These are phyloP conservation scores for Nycticryphes semicollaris DNA, from an alignment of 2,113 vertebrate genomes.

Conservation along the genomic window DNA sequence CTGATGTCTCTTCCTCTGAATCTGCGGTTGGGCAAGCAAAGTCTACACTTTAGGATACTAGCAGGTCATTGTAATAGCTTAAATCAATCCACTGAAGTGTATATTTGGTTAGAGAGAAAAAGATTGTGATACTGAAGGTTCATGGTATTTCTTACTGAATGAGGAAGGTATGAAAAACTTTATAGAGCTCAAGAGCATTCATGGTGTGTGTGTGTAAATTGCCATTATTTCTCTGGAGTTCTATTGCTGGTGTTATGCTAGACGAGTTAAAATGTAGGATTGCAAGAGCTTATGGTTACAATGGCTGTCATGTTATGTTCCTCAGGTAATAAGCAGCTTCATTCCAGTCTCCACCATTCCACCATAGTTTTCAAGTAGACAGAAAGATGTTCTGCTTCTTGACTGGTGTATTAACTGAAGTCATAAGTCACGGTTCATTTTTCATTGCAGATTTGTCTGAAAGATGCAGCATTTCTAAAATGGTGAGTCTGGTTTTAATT, in stretches of 20 bases:
- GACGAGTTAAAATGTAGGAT: not conserved
- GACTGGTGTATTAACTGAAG: not conserved
- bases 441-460: constrained; percentile 86
- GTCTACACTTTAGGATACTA: not conserved
- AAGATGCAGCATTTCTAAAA: constrained; percentile 84
- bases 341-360: not conserved
- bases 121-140: not conserved
- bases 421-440: not conserved
- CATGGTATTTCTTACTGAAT: not conserved
- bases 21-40: not conserved
- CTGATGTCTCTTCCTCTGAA: not conserved
- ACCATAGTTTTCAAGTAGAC: not conserved
- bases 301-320: not conserved
- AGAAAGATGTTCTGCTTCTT: not conserved
- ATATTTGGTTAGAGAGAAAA: not conserved
- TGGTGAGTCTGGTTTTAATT: constrained; percentile 72
- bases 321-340: not conserved
- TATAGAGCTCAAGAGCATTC: not conserved
- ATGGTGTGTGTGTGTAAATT: not conserved
- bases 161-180: not conserved
- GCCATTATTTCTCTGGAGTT: not conserved
- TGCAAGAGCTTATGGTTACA: not conserved
- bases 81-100: not conserved
- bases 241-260: not conserved
- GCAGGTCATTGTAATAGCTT: not conserved